Conservation (phyloP, 2,113 vertebrate genomes). For the Oryzias woworae region DNA sequence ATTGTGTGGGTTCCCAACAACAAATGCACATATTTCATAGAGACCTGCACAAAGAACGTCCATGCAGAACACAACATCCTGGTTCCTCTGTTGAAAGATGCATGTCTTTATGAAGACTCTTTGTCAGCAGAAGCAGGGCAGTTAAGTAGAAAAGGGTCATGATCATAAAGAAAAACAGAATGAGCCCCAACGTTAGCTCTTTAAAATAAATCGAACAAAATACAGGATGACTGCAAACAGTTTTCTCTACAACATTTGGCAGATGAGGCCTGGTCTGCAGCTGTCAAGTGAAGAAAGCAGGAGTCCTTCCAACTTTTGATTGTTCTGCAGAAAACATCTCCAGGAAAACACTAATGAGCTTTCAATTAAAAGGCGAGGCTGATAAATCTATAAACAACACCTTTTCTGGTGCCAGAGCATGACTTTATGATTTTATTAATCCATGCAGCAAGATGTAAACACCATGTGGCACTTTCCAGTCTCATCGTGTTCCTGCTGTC, state of each 20-base stretch:
- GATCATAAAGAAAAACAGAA: constrained; percentile 8
- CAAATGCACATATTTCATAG: constrained; percentile 18
- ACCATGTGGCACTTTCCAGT: constrained; percentile 47
- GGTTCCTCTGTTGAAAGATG: not conserved
- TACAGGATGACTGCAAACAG: too few species aligned
- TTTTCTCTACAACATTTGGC: too few species aligned
- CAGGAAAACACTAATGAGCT: too few species aligned
- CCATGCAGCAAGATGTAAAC: constrained; percentile 37
- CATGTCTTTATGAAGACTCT: not conserved
- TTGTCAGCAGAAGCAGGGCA: too few species aligned
- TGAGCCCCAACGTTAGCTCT: not conserved
- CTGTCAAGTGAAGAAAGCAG: too few species aligned
- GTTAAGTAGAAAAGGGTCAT: too few species aligned
- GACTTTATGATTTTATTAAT: constrained; percentile 58
- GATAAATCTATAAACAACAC: constrained; percentile 15
- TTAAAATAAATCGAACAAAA: too few species aligned
- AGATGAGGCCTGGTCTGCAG: too few species aligned
- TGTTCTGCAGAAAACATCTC: too few species aligned
- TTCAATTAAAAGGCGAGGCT: not conserved
- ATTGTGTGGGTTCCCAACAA: constrained; percentile 14
- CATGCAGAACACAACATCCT: too few species aligned
- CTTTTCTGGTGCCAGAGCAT: constrained; percentile 26
- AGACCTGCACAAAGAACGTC: not conserved
- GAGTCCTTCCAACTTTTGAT: too few species aligned
- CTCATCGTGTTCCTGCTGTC: constrained; percentile 44